Evolutionary conservation across 2,888 invertebrate species (phyloP).

Genomic region (Girardia tigrina): DNA sequence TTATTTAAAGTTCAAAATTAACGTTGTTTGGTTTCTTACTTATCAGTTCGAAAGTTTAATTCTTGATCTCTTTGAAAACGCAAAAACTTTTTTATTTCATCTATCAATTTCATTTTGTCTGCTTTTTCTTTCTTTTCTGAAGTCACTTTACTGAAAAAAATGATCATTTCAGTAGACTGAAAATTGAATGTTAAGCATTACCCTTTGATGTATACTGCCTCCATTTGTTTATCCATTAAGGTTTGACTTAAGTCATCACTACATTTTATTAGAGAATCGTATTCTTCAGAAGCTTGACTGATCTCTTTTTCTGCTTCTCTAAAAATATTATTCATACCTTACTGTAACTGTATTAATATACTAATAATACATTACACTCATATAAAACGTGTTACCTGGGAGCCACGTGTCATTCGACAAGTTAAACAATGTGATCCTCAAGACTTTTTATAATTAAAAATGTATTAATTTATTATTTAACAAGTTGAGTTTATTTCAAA

Average conservation of each 20-base stretch:
- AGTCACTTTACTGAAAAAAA: background rate
- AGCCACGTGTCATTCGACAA: no score
- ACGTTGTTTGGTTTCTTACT: background rate
- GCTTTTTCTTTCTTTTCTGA: conserved; percentile 2
- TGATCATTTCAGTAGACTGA: background rate
- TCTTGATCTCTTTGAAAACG: background rate
- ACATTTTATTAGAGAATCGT: background rate
- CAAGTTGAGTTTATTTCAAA: no score
- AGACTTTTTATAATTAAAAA: no score
- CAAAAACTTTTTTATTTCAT: background rate
- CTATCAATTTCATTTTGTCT: background rate
- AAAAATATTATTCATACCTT: no score
- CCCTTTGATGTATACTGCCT: background rate
- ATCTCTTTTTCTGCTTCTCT: background rate
- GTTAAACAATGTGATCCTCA: no score
- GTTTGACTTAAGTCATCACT: background rate
- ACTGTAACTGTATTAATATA: no score
- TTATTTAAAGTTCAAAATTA: background rate
- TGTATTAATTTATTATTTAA: no score
- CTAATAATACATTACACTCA: no score
- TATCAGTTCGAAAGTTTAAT: conserved; percentile 15
- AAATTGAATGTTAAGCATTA: background rate
- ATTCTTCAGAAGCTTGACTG: background rate
- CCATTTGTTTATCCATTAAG: background rate
- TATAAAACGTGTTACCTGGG: no score